phyloP scores from a whole-genome alignment of 2,888 invertebrate species.

The Ramazzottius varieornatus region DNA sequence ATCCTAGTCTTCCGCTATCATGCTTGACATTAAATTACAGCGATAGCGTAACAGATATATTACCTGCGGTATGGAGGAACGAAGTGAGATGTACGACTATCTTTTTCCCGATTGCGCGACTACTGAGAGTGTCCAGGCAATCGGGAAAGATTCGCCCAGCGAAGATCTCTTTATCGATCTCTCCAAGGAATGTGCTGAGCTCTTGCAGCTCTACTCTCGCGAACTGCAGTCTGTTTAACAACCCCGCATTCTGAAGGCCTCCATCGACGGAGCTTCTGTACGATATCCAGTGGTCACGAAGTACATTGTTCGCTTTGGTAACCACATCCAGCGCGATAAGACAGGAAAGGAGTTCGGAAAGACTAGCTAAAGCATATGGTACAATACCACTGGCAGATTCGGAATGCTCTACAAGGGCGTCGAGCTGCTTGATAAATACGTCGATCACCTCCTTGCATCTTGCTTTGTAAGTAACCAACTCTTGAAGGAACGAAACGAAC shows the following conservation, averaged over 20 bases:
- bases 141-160: background rate
- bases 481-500: slow-evolving; percentile 16
- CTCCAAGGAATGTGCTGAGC: background rate
- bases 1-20: too few relatives aligned
- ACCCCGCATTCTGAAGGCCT: background rate
- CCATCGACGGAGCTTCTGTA: slow-evolving; percentile 29
- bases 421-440: slow-evolving; percentile 45
- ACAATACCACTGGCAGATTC: slow-evolving; percentile 6
- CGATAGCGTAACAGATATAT: too few relatives aligned
- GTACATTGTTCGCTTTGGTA: slow-evolving; percentile 30
- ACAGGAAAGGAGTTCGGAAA: slow-evolving; percentile 27
- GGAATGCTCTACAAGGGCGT: slow-evolving; percentile 29
- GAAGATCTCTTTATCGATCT: background rate
- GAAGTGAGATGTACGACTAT: background rate
- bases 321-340: slow-evolving; percentile 39
- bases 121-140: background rate
- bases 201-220: background rate
- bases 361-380: slow-evolving; percentile 23
- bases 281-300: slow-evolving; percentile 43
- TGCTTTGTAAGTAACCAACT: slow-evolving; percentile 38
- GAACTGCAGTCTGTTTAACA: background rate
- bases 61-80: too few relatives aligned
- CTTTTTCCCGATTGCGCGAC: background rate
- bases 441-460: slow-evolving; percentile 42
- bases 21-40: too few relatives aligned